phyloP scores from a whole-genome alignment of 2,888 invertebrate species.

The Resseliella maxima region DNA sequence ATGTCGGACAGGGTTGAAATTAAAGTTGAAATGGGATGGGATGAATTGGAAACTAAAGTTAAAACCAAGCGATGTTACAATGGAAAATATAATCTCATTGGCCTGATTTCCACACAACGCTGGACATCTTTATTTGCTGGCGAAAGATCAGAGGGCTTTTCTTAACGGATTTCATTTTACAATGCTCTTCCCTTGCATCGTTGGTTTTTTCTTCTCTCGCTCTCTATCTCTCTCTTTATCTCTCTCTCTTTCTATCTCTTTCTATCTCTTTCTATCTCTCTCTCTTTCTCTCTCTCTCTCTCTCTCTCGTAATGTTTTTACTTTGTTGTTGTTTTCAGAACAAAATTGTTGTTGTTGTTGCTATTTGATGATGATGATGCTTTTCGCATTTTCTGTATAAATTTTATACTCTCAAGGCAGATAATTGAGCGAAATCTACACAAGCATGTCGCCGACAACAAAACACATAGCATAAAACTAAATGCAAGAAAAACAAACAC shows the following conservation, averaged over 20 bases:
- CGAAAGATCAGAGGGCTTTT: constrained; percentile 47
- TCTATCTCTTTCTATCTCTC: neutral
- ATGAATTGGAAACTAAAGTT: neutral
- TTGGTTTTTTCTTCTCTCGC: neutral
- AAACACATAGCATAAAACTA: neutral
- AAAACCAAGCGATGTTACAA: neutral
- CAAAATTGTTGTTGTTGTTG: neutral
- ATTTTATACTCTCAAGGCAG: constrained; percentile 25
- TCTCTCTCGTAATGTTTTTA: too few relatives aligned
- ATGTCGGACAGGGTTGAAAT: neutral
- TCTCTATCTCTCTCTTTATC: neutral
- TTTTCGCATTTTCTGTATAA: constrained; percentile 35
- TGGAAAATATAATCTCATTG: neutral
- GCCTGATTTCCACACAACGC: constrained; percentile 28
- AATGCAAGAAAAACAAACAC: neutral
- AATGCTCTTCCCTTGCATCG: neutral
- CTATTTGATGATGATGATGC: neutral
- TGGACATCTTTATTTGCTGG: constrained; percentile 53
- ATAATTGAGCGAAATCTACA: constrained; percentile 47
- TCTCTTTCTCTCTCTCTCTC: neutral
- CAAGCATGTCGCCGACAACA: constrained; percentile 45
- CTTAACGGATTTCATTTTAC: constrained; percentile 29
- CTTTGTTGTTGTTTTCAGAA: too few relatives aligned
- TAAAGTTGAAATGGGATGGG: neutral
- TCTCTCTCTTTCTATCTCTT: neutral